Base-by-base conservation (phyloP, 2,113 vertebrate genomes). In the Phylloscopus trochilus region DNA sequence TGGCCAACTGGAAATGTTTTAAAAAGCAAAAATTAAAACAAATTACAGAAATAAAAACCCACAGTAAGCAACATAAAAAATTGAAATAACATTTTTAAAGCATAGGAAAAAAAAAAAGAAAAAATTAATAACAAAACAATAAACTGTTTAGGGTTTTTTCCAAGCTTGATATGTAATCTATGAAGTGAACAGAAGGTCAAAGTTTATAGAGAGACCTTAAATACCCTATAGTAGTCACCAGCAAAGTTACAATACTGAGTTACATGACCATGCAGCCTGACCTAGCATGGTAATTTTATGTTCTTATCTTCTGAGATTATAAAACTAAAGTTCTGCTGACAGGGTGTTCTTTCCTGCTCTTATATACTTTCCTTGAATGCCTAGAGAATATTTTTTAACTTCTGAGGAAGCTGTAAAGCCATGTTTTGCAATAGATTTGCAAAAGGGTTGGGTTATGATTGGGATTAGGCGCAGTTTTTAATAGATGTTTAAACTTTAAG, bases 101-200 rank as follows among this genome's bases (percentile, higher is more conserved):
- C 4, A 21, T 22, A 23, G 27, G 43, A 43, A 5, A 44, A 19
- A 4, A 7, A 49, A 1, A 3, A 3, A 7, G 44, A 1, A 3
- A 46, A 62, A 33, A 2, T 6, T n/a, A 47, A 37, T 39, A 89
- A 39, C 6, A 56, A 66, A 62, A 33, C 8, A 58, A 77, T 24
- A 76, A 80, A 66, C 3, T 37, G 10, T 31, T 53, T 41, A 10
- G 26, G 26, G 1, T 33, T 47, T 72, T 75, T 82, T 11, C 21
- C 24, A 79, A 33, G 41, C 22, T 91, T 91, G 66, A 91, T 96
- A 49, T 27, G 70, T 95, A 87, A 95, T 53, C 78, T 87, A 73
- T 93, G 43, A 95, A 96, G 47, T 51, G 35, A 89, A 79, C 51
- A 75, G 49, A 85, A 89, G 87, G 82, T 82, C 92, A 85, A 79